Evolutionary conservation across 2,113 vertebrate species (phyloP), one percentile per base, ranked within the genome.

Genomic region (Notiomystis cincta): DNA sequence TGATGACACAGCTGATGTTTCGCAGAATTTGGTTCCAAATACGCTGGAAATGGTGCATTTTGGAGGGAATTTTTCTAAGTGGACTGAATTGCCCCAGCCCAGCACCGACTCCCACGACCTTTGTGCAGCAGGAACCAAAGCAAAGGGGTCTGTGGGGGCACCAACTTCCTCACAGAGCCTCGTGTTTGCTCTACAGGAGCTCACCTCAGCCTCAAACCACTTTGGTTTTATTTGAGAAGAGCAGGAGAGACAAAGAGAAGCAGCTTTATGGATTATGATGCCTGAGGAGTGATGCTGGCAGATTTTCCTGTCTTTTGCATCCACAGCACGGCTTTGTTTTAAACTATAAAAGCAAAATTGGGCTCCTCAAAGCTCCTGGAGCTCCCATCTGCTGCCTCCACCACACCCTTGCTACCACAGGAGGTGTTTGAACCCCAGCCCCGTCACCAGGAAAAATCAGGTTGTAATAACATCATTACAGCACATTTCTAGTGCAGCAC

Each of bases 31-130:
- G 24, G 27, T 30, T 28, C 50, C 47, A 69, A 27, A 14, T 1
- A 2, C 21, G 3, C 31, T 11, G 54, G 14, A 51, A 17, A 25
- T 2, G 37, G 23, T 3, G 1, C 22, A 4, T 33, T 51, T 8
- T 10, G 23, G 27, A 42, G 14, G 6, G 44, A n/a, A 2, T 23
- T 53, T 37, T 47, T 35, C 48, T 18, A 5, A 5, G 10, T 2
- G 14, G 57, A 5, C 20, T 3, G 38, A 56, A 17, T 23, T 28
- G 10, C 27, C 69, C n/a, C 30, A 20, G 48, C 5, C 15, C 45
- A 48, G 81, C 53, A 37, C 24, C 2, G 1, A 13, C 16, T 6
- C 1, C 0, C 0, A 0, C 0, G 0, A 11, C 11, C 48, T 38
- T 3, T 28, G 31, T 23, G 20, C 22, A 10, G 13, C 47, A 42